These are phyloP conservation scores for Lucilia cuprina DNA, from an alignment of 1,140 invertebrate genomes.

Conservation along the genomic window DNA sequence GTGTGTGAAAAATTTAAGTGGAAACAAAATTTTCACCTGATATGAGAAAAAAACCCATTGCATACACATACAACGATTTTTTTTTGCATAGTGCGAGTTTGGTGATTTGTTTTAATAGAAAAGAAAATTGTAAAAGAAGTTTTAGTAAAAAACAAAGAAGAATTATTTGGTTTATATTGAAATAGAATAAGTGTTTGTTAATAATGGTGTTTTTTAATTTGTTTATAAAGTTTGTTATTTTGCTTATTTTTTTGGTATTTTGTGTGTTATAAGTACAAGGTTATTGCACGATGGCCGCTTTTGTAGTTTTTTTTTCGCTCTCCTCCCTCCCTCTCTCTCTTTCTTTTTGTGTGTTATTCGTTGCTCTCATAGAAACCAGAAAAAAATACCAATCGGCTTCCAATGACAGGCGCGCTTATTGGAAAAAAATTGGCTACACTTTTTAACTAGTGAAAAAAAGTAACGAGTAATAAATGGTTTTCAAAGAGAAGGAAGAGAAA, in stretches of 20 bases:
- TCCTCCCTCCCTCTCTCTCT: neutral
- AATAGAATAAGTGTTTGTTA: neutral
- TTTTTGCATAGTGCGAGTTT: neutral
- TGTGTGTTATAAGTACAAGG: conserved; percentile 33
- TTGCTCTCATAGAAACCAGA: neutral
- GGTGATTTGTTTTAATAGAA: neutral
- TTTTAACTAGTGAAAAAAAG: neutral
- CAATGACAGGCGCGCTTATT: conserved; percentile 12
- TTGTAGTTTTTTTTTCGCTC: neutral
- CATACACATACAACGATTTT: neutral
- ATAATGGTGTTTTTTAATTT: neutral
- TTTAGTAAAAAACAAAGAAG: neutral
- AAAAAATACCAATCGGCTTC: neutral
- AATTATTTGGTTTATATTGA: neutral
- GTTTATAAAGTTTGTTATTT: neutral
- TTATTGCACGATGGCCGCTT: conserved; percentile 28
- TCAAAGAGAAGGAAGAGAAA: neutral
- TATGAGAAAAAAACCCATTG: neutral
- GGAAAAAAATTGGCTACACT: neutral
- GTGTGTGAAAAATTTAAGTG: conserved; percentile 15
- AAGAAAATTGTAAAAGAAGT: neutral
- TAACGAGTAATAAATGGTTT: neutral
- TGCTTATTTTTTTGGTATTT: conserved; percentile 1
- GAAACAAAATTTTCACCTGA: conserved; percentile 27
- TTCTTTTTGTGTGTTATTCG: neutral